Evolutionary conservation across 2,113 vertebrate genomes (phyloP), one percentile per base, ranked within the genome.

Genomic region (Heterochromis multidens): DNA sequence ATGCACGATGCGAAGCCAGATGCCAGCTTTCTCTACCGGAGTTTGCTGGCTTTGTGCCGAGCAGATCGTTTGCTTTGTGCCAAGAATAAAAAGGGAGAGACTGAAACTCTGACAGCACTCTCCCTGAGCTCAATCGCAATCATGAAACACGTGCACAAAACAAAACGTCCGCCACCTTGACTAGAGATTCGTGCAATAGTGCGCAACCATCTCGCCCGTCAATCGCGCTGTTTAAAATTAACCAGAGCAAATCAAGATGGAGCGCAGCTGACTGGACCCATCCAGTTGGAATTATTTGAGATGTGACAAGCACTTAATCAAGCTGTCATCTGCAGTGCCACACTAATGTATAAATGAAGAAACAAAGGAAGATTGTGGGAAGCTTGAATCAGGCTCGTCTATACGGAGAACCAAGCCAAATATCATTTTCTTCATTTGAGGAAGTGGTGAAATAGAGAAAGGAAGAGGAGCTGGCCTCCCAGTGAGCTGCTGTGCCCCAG

Each of bases 301-400:
- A 88, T 82, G 80, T 90, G 89, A 90, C 89, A 79, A 89, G 87
- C 84, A 59, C 33, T 91, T 92, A 91, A 93, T 93, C 85, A 88
- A 86, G 82, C 52, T 54, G 29, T 89, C 87, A 89, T 86, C 86
- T 81, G 82, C 5, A 62, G 57, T 46, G 9, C 5, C 59, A 7
- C 83, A 59, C 62, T 80, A 76, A 86, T 70, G 77, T 78, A 23
- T 27, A 77, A 80, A 79, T 82, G 62, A 80, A 80, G 60, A 88
- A 43, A 63, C 62, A 60, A 46, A 87, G 62, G 17, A 14, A 62
- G 52, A 21, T 85, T 65, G 84, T 58, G 4, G 81, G 67, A 37
- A 37, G 74, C 31, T 82, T 67, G 37, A 84, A 85, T 81, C 62
- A 31, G 74, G 82, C 31, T 70, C 31, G 54, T 87, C 80, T 81